A percentile compares a stretch with the other conserved stretches of the same genome.
Evolutionary conservation across 2,797 vertebrate genomes (phyloP).

Genomic region (Chiloscyllium punctatum): DNA sequence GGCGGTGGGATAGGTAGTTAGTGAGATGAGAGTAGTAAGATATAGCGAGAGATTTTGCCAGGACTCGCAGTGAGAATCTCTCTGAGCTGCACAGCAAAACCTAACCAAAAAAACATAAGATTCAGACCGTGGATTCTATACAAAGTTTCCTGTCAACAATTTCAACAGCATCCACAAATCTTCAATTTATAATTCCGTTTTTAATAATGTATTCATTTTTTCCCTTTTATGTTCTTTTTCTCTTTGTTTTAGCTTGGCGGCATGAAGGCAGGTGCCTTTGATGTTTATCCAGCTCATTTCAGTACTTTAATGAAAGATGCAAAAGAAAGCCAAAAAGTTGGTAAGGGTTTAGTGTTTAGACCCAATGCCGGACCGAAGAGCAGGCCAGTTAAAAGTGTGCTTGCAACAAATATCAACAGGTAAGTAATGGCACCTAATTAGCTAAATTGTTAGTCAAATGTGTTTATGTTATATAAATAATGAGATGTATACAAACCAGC

Average conservation of each 20-base stretch:
- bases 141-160: background rate
- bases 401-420: constrained; percentile 62
- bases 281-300: constrained; percentile 59
- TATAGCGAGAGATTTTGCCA: too few relatives aligned
- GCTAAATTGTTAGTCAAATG: background rate
- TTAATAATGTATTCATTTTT: background rate
- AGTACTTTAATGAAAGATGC: constrained; percentile 47
- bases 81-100: too few relatives aligned
- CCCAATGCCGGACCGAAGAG: constrained; percentile 60
- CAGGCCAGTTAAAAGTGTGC: constrained; percentile 60
- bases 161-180: background rate
- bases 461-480: background rate
- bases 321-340: constrained; percentile 42
- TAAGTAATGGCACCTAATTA: constrained; percentile 44
- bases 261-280: constrained; percentile 70
- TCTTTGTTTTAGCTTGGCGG: constrained; percentile 52
- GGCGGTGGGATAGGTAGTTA: too few relatives aligned
- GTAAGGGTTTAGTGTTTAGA: constrained; percentile 54
- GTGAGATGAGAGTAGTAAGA: too few relatives aligned
- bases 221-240: background rate
- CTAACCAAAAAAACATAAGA: too few relatives aligned
- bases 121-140: background rate
- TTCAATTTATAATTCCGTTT: background rate
- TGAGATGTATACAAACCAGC: background rate
- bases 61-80: too few relatives aligned